These are phyloP conservation scores for Anadara kagoshimensis DNA, from an alignment of 1,140 invertebrate genomes.

Conservation along the genomic window DNA sequence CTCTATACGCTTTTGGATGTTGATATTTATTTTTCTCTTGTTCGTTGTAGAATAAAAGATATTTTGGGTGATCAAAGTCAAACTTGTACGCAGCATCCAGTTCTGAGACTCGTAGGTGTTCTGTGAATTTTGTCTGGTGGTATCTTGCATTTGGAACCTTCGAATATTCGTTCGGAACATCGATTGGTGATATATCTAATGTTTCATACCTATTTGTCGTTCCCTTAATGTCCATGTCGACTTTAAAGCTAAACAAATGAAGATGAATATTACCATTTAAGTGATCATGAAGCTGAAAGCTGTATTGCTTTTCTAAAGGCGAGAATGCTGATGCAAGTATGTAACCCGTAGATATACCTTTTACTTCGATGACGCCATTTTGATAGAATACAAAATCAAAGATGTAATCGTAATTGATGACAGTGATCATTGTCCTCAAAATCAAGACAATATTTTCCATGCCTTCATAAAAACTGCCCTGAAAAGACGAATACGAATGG, in stretches of 20 bases:
- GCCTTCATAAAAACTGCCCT: constrained; percentile 51
- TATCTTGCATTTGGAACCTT: neutral
- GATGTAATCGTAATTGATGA: constrained; percentile 63
- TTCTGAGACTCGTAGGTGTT: constrained; percentile 46
- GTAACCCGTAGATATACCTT: constrained; percentile 52
- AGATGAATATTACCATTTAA: constrained; percentile 50
- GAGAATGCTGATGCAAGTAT: constrained; percentile 34
- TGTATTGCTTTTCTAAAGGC: constrained; percentile 39
- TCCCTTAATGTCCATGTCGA: constrained; percentile 57
- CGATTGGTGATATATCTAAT: constrained; percentile 40
- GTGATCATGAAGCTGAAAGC: constrained; percentile 43
- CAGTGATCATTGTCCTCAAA: constrained; percentile 48
- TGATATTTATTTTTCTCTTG: constrained; percentile 41
- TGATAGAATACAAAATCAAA: constrained; percentile 62
- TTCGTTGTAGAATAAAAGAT: constrained; percentile 61
- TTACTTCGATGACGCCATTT: constrained; percentile 55
- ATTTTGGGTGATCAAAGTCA: constrained; percentile 57
- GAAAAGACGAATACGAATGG: constrained; percentile 23
- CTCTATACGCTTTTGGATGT: constrained; percentile 46
- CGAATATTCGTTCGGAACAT: constrained; percentile 29
- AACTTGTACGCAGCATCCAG: constrained; percentile 51
- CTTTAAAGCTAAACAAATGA: constrained; percentile 62
- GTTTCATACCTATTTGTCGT: constrained; percentile 54
- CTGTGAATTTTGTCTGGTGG: constrained; percentile 22
- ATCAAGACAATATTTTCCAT: constrained; percentile 50